Evolutionary conservation across 2,797 vertebrate genomes (phyloP), one percentile per base, ranked within the genome.

Genomic region (Sebastes nivosus): DNA sequence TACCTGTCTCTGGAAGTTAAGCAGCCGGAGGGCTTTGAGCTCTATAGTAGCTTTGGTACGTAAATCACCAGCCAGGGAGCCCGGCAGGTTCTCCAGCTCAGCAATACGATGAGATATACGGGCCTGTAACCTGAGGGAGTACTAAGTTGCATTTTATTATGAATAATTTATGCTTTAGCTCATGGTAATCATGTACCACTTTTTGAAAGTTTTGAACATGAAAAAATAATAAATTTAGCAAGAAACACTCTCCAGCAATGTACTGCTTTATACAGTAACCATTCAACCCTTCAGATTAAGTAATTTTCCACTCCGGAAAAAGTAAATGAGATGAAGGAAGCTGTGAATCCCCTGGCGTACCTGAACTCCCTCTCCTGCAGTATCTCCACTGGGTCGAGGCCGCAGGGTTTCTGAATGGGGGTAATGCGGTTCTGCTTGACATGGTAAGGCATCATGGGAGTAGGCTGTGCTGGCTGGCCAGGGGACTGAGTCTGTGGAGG

Each of bases 1-100:
- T 57, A 98, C 98, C 96, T 99, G 98, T 93, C 98, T 97, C 95
- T 99, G 98, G 89, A 99, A 99, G 92, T 98, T 99, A 1, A 99
- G 97, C 42, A 99, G 96, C 24, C 98, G 89, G 58, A 99, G 95
- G 10, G 98, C 98, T 92, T 99, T 99, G 54, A 99, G 97, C 84
- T 99, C 98, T 4, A 99, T 99, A 64, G 97, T 99, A 1, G 98
- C 98, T 97, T 99, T 99, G 96, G 98, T 99, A 86, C 97, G 94
- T 89, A 99, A 93, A 92, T 99, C 98, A 25, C 97, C 98, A 0
- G 98, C 97, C 82, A 99, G 91, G 50, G 98, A 98, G 42, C 98
- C 98, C 0, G 98, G 98, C 18, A 99, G 96, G 89, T 98, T 98
- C 83, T 99, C 98, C 88, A 99, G 95, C 74, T 99, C 98, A 79